Percentiles rank a stretch among this genome's conserved stretches.
These are phyloP conservation scores for Galeruca laticollis DNA, from an alignment of 2,888 invertebrate genomes.

Conservation along the genomic window DNA sequence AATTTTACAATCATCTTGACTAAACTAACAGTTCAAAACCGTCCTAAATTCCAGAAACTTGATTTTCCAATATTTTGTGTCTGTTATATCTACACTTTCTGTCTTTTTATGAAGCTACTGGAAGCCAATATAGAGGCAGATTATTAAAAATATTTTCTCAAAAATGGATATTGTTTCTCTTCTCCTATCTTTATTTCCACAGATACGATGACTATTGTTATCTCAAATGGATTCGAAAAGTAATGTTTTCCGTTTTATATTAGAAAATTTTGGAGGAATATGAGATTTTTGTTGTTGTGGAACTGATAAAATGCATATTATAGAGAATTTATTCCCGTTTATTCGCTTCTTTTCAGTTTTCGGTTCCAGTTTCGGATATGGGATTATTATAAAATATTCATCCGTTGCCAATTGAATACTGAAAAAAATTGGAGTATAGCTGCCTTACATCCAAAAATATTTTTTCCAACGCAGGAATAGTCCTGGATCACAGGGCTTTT, in stretches of 20 bases:
- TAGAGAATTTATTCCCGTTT: neutral
- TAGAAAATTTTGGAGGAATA: neutral
- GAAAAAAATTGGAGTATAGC: too few species aligned
- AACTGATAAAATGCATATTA: neutral
- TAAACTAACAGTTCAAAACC: neutral
- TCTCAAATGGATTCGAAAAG: constrained; percentile 18
- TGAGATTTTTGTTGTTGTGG: neutral
- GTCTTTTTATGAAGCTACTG: neutral
- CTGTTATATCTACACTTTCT: neutral
- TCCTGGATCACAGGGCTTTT: too few species aligned
- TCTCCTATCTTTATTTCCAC: constrained; percentile 30
- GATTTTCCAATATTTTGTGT: neutral
- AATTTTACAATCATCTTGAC: neutral
- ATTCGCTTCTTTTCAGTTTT: neutral
- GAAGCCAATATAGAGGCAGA: constrained; percentile 21
- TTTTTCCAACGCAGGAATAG: too few species aligned
- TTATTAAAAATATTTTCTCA: constrained; percentile 34
- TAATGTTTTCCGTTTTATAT: constrained; percentile 3
- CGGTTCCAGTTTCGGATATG: too few species aligned
- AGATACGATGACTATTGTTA: constrained; percentile 29
- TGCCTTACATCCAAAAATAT: too few species aligned
- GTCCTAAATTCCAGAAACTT: neutral
- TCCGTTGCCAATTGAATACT: too few species aligned
- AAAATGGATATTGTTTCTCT: constrained; percentile 22
- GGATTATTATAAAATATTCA: too few species aligned